These are phyloP conservation scores for Peromyscus leucopus DNA, from an alignment of 2,113 vertebrate genomes.

Conservation along the genomic window DNA sequence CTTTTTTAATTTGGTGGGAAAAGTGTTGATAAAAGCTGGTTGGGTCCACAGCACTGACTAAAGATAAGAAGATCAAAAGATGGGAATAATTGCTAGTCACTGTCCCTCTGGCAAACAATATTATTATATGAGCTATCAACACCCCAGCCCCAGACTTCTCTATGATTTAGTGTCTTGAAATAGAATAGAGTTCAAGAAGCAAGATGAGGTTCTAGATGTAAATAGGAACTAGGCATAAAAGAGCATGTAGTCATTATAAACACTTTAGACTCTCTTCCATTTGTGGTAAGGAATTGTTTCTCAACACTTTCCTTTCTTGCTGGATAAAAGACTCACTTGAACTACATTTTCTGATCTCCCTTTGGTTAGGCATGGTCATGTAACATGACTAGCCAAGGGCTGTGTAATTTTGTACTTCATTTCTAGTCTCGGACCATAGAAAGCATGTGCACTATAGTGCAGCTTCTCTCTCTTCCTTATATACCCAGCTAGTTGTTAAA, in stretches of 20 bases:
- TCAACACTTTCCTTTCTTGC: conserved; percentile 18
- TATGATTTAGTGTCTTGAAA: conserved; percentile 66
- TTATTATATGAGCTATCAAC: conserved; percentile 66
- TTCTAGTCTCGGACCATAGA: background rate
- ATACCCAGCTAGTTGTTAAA: conserved; percentile 3
- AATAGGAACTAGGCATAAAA: conserved; percentile 44
- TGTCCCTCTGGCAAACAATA: conserved; percentile 46
- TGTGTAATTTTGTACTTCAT: background rate
- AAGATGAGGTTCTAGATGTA: conserved; percentile 30
- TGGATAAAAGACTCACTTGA: background rate
- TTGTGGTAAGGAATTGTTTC: conserved; percentile 25
- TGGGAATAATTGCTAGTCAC: conserved; percentile 75
- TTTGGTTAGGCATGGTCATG: conserved; percentile 1
- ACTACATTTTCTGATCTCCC: conserved; percentile 23
- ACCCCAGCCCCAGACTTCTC: conserved; percentile 20
- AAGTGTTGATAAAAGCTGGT: conserved; percentile 69
- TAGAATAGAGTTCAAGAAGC: conserved; percentile 51
- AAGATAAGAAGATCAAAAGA: conserved; percentile 80
- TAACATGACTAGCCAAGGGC: background rate
- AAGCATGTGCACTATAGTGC: background rate
- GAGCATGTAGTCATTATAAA: background rate
- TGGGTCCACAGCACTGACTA: conserved; percentile 41
- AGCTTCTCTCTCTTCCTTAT: background rate
- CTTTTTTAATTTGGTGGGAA: conserved; percentile 66
- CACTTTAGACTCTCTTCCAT: conserved; percentile 28